These are phyloP conservation scores for Erythrocercus mccallii DNA, from an alignment of 2,113 vertebrate species.

Conservation along the genomic window DNA sequence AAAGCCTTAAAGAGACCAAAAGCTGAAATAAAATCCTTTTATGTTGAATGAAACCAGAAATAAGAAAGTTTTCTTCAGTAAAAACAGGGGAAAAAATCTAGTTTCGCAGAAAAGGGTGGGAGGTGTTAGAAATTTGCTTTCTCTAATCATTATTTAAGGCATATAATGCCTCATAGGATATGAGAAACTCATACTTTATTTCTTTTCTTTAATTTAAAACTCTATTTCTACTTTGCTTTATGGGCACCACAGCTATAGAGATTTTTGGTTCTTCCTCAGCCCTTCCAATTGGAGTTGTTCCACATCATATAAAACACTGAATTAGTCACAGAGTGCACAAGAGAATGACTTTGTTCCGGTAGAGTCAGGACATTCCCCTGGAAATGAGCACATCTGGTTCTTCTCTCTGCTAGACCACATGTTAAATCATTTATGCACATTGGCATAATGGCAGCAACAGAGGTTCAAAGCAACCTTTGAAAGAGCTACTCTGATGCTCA, in stretches of 20 bases:
- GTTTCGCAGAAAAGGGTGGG: background rate
- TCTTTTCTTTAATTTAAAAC: background rate
- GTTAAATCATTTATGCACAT: conserved; percentile 44
- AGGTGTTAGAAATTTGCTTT: conserved; percentile 20
- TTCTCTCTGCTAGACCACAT: conserved; percentile 51
- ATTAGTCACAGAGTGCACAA: conserved; percentile 62
- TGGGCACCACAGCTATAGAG: background rate
- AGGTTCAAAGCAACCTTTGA: background rate
- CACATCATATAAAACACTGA: conserved; percentile 54
- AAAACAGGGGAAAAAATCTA: background rate
- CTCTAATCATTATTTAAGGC: conserved; percentile 4
- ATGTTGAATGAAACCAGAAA: conserved; percentile 59
- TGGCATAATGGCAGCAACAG: conserved; percentile 40
- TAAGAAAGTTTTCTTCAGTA: conserved; percentile 37
- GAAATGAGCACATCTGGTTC: conserved; percentile 67
- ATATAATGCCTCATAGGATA: fast-evolving
- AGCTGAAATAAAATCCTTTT: conserved; percentile 29
- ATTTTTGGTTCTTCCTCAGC: conserved; percentile 28
- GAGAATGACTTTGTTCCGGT: conserved; percentile 61
- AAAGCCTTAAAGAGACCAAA: conserved; percentile 55
- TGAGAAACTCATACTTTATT: background rate
- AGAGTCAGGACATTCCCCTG: conserved; percentile 60
- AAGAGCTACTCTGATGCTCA: background rate
- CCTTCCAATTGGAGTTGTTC: conserved; percentile 50
- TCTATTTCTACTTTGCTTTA: background rate